Evolutionary conservation across 2,797 vertebrate genomes (phyloP).

Genomic region (Moxostoma hubbsi): DNA sequence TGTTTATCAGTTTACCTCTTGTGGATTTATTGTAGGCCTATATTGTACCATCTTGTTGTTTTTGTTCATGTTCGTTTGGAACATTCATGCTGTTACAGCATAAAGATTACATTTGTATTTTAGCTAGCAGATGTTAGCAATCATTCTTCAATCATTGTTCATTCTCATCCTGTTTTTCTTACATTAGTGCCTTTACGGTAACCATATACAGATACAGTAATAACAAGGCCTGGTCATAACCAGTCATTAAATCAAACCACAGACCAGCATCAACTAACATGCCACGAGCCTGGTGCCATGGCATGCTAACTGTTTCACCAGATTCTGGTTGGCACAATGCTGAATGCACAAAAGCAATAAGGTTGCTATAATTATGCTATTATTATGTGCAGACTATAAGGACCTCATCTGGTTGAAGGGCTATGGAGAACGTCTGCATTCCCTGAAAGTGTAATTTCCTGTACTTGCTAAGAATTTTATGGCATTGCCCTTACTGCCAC

Average conservation of each 20-base stretch:
- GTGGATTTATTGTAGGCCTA: too few relatives aligned
- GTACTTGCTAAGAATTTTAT: conserved; percentile 58
- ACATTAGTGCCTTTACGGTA: conserved; percentile 51
- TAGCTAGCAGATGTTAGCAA: conserved; percentile 24
- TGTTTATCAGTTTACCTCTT: too few relatives aligned
- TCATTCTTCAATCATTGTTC: conserved; percentile 23
- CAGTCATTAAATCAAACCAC: conserved; percentile 50
- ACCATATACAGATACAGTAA: conserved; percentile 45
- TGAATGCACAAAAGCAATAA: conserved; percentile 51
- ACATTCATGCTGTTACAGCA: conserved; percentile 17
- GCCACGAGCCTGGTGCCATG: conserved; percentile 22
- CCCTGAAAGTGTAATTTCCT: conserved; percentile 48
- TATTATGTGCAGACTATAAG: conserved; percentile 56
- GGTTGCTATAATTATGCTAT: conserved; percentile 50
- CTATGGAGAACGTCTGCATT: conserved; percentile 35
- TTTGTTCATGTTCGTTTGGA: too few relatives aligned
- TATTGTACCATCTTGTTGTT: too few relatives aligned
- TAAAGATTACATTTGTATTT: conserved; percentile 34
- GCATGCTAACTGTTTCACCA: conserved; percentile 42
- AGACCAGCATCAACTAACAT: conserved; percentile 57
- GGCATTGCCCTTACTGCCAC: conserved; percentile 46
- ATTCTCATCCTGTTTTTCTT: conserved; percentile 45
- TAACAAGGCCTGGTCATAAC: conserved; percentile 43
- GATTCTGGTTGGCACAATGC: conserved; percentile 50
- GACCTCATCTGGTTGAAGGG: conserved; percentile 60